Evolutionary conservation across 2,797 vertebrate species (phyloP), one percentile per base, ranked within the genome.

Genomic region (Malurus leucopterus): DNA sequence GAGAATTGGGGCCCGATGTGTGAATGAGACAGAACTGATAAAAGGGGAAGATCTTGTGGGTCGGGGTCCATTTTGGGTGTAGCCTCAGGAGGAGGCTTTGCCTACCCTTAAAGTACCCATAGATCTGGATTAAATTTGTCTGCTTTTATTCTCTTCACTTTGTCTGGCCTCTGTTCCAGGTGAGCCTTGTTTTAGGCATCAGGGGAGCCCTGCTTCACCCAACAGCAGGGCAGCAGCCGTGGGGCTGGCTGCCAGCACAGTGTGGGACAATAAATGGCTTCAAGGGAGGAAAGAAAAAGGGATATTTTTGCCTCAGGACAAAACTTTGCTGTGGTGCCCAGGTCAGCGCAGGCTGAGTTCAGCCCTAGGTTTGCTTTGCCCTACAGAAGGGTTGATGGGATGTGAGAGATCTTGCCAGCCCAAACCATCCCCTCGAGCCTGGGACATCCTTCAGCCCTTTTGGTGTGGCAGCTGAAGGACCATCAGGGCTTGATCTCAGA

Each of bases 301-400:
- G 4, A 9, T 77, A 0, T 62, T 51, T 46, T 40, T 21, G 0
- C 9, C 6, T 12, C 3, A 8, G 61, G 44, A 15, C 23, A 38
- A 41, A 61, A 27, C 4, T 2, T 50, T 30, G 40, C 3, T 0
- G 18, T 2, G 1, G 8, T 21, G 22, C 26, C 38, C 4, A 9
- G 20, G 29, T 36, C 30, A 29, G 44, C 1, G 1, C 19, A 1
- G n/a, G 15, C 17, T 7, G 5, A n/a, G 20, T 3, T 15, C 8
- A n/a, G 36, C 27, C 17, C 5, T 0, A 0, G 11, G 8, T 54
- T 75, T 50, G 24, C 55, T 88, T 26, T 55, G 51, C 21, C 8
- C 20, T 11, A 0, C 26, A 29, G 49, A 27, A 54, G 21, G 22
- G 22, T 9, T 65, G 68, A 51, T 72, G 46, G 51, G 34, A 4